Evolutionary conservation across 1,140 invertebrate species (phyloP).

Genomic region (Harlomillsia oculata): DNA sequence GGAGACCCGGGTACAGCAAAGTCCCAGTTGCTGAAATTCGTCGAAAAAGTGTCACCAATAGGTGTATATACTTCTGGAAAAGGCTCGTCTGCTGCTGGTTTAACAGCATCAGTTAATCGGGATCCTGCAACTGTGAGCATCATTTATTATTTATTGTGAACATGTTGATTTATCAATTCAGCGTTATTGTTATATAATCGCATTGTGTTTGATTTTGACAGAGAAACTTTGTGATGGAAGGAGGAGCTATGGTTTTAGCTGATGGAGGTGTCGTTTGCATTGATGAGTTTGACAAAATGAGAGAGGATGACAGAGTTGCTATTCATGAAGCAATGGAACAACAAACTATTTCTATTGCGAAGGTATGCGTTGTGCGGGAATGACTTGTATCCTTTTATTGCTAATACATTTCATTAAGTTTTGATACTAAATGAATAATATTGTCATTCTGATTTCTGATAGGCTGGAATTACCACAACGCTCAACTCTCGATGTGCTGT

Average conservation of each 20-base stretch:
- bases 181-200: constrained; percentile 6
- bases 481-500: constrained; percentile 97
- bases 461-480: constrained; percentile 97
- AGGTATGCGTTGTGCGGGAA: constrained; percentile 76
- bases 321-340: constrained; percentile 99
- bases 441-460: constrained; percentile 34
- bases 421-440: background rate
- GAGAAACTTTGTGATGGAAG: constrained; percentile 98
- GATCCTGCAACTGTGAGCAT: constrained; percentile 75
- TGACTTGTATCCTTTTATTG: constrained; percentile 45
- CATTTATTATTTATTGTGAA: background rate
- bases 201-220: constrained; percentile 42
- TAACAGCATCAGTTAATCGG: constrained; percentile 92
- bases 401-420: background rate
- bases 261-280: constrained; percentile 99
- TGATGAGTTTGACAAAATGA: constrained; percentile 99
- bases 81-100: constrained; percentile 94
- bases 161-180: background rate
- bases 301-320: constrained; percentile 96
- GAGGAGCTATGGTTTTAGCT: constrained; percentile 98
- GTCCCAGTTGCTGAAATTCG: constrained; percentile 95
- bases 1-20: constrained; percentile 99
- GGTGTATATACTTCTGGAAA: constrained; percentile 98
- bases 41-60: constrained; percentile 89
- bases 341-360: constrained; percentile 99